phyloP scores from a whole-genome alignment of 2,113 vertebrate genomes.

The Gallinago jamesoni region DNA sequence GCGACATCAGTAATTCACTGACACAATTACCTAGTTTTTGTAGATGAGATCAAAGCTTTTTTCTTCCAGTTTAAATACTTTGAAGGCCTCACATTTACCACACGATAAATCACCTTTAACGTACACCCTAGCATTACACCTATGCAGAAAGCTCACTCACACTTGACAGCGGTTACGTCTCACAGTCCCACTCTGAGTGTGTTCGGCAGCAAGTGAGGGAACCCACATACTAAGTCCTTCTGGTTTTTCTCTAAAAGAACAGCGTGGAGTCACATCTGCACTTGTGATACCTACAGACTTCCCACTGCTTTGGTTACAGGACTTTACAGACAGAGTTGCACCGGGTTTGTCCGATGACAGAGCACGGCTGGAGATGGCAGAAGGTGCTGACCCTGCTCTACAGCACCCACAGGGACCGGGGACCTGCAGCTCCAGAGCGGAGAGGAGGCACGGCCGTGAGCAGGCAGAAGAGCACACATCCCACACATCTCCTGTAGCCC shows the following conservation, averaged over 20 bases:
- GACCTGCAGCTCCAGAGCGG: background rate
- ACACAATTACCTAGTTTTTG: background rate
- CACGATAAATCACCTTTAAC: background rate
- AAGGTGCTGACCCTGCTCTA: background rate
- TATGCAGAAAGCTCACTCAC: background rate
- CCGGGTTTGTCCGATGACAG: background rate
- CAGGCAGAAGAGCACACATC: background rate
- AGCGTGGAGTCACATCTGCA: background rate
- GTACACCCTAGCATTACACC: background rate
- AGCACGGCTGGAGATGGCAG: background rate
- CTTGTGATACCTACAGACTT: background rate
- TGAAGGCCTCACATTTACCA: background rate
- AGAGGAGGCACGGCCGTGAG: background rate
- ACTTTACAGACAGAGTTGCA: background rate
- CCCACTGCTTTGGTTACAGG: background rate
- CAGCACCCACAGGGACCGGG: too few relatives aligned
- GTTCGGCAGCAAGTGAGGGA: background rate
- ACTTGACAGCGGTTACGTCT: background rate
- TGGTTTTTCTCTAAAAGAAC: background rate
- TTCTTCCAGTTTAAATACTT: background rate
- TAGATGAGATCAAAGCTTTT: background rate
- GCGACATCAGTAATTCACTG: background rate
- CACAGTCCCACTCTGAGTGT: background rate
- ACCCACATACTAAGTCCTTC: background rate
- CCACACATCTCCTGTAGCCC: background rate